Evolutionary conservation across 2,113 vertebrate genomes (phyloP).

Genomic region (Pithys albifrons): DNA sequence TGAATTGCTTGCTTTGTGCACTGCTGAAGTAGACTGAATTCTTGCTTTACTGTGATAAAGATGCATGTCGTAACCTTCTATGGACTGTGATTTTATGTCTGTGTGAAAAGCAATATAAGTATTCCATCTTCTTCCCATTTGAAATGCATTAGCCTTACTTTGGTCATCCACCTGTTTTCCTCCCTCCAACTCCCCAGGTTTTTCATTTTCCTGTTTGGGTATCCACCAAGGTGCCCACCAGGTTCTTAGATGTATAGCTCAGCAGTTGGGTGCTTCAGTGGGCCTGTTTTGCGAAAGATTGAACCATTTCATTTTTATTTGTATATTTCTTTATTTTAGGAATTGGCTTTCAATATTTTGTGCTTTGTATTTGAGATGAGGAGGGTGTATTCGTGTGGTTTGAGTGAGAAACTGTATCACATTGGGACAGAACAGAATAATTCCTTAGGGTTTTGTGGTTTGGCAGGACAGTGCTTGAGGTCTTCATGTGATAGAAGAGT

Average conservation of each 20-base stretch:
- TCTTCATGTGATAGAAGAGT: neutral
- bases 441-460: neutral
- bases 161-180: neutral
- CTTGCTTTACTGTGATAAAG: neutral
- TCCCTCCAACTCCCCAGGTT: neutral
- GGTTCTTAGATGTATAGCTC: neutral
- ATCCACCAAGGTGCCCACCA: neutral
- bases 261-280: neutral
- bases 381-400: neutral
- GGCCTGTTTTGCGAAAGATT: neutral
- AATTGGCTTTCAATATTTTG: neutral
- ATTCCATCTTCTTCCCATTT: neutral
- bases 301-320: neutral
- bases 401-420: neutral
- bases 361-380: neutral
- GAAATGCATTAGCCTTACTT: neutral
- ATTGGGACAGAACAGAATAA: neutral
- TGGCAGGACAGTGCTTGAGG: neutral
- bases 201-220: neutral
- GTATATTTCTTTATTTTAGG: neutral
- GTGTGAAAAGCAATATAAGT: neutral
- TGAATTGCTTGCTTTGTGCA: neutral
- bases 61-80: neutral
- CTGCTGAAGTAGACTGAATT: neutral
- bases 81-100: neutral